Evolutionary conservation across 2,797 vertebrate species (phyloP), one percentile per base, ranked within the genome.

Genomic region (Chaetodon trifasciatus): DNA sequence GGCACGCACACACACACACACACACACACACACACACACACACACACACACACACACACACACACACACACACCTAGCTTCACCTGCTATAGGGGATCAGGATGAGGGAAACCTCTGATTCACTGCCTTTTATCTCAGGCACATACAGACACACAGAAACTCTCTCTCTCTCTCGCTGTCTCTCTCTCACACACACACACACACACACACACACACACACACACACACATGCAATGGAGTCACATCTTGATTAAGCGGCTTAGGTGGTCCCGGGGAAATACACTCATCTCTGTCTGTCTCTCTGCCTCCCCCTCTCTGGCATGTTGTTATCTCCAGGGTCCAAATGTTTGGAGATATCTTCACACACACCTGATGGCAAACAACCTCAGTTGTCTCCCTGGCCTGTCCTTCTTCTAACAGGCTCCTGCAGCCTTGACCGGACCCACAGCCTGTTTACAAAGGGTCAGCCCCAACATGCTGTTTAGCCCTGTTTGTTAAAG

Each of bases 291-390:
- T 83, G 83, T 89, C 90, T 91, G 87, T 91, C 89, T 91, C 88
- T 80, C 83, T 84, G 73, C 87, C 89, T 85, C 88, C 83, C 86
- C 85, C 73, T 88, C 88, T 88, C 86, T 91, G 92, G 87, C 93
- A 93, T 91, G 91, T 90, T 90, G 93, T 92, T 94, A 94, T 94
- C 94, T 93, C 86, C 90, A 84, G 92, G 89, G 92, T 91, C 90
- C 93, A 93, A 94, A 93, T 92, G 92, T 93, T 93, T 93, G 91
- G 90, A 93, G 93, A 93, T 93, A 94, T 93, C 94, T 94, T 93
- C 91, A 94, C 90, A 92, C 90, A 92, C 88, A 92, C 92, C 91
- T 92, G 91, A 93, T 92, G 91, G 92, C 90, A 90, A 90, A 92
- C 89, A 93, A 79, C 90, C 91, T 89, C 88, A 88, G 89, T 92